These are phyloP conservation scores for Cristatella mucedo DNA, from an alignment of 2,888 invertebrate species.

Conservation along the genomic window DNA sequence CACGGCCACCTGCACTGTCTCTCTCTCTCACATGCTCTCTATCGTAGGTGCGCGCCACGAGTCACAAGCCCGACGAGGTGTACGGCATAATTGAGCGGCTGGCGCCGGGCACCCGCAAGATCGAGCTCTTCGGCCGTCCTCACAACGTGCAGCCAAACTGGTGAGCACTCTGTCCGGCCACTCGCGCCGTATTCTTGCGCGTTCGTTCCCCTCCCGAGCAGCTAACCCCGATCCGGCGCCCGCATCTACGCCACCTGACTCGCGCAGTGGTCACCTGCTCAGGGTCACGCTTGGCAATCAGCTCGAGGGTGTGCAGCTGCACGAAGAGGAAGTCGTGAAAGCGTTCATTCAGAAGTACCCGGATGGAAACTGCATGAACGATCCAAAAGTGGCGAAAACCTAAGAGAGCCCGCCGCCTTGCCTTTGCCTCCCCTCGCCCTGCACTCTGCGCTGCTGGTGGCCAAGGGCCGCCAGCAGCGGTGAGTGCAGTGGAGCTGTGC, in stretches of 20 bases:
- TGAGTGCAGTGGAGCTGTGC: too few species aligned
- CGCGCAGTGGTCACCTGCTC: too few species aligned
- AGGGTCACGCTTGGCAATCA: constrained; percentile 78
- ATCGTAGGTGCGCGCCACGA: constrained; percentile 62
- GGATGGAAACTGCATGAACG: constrained; percentile 52
- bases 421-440: too few species aligned
- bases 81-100: constrained; percentile 92
- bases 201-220: too few species aligned
- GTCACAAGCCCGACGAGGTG: constrained; percentile 95
- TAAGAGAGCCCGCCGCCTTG: too few species aligned
- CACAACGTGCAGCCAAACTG: constrained; percentile 97
- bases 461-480: too few species aligned
- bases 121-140: constrained; percentile 86
- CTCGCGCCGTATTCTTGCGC: background rate
- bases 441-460: too few species aligned
- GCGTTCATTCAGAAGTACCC: constrained; percentile 78
- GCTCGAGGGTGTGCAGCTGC: constrained; percentile 76
- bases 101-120: constrained; percentile 88
- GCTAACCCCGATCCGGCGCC: background rate
- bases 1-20: too few species aligned
- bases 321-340: constrained; percentile 75
- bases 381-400: too few species aligned
- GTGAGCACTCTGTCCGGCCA: constrained; percentile 42
- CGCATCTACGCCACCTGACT: background rate
- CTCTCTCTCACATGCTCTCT: too few species aligned